phyloP scores from a whole-genome alignment of 1,140 invertebrate species.

The Diploscapter pachys region DNA sequence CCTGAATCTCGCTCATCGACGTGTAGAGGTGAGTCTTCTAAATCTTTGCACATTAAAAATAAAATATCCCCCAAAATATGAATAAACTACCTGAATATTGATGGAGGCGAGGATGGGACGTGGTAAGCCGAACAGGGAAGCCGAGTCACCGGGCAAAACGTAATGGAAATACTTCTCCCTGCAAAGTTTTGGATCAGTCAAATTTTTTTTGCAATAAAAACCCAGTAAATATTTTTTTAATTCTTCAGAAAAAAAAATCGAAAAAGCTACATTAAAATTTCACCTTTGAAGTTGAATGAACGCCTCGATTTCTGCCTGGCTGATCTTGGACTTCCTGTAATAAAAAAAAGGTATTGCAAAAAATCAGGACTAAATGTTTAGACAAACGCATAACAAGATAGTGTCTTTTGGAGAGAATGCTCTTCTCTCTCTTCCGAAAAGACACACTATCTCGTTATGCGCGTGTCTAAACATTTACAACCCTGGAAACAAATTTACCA shows the following conservation, averaged over 20 bases:
- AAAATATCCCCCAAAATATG: too few species aligned
- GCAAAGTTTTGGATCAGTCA: not conserved
- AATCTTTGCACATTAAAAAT: too few species aligned
- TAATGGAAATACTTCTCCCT: slow-evolving; percentile 50
- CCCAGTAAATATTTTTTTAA: slow-evolving; percentile 19
- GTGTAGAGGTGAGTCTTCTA: slow-evolving; percentile 50
- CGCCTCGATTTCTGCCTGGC: slow-evolving; percentile 44
- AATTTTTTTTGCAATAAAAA: not conserved
- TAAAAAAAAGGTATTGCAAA: too few species aligned
- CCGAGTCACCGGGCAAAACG: slow-evolving; percentile 43
- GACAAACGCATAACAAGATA: too few species aligned
- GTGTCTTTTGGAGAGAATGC: too few species aligned
- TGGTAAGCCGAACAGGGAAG: slow-evolving; percentile 51
- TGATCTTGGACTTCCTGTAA: slow-evolving; percentile 43
- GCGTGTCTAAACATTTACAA: too few species aligned
- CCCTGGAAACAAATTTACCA: slow-evolving; percentile 10
- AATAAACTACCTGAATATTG: slow-evolving; percentile 23
- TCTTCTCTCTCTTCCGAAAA: too few species aligned
- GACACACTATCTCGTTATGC: too few species aligned
- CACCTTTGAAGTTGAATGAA: slow-evolving; percentile 41
- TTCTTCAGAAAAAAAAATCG: too few species aligned
- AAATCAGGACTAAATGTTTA: too few species aligned
- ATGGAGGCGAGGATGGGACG: slow-evolving; percentile 43
- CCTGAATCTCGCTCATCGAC: slow-evolving; percentile 51
- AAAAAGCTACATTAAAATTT: too few species aligned